These are phyloP conservation scores for Phoxinus dragarum DNA, from an alignment of 2,797 vertebrate genomes.

Conservation along the genomic window DNA sequence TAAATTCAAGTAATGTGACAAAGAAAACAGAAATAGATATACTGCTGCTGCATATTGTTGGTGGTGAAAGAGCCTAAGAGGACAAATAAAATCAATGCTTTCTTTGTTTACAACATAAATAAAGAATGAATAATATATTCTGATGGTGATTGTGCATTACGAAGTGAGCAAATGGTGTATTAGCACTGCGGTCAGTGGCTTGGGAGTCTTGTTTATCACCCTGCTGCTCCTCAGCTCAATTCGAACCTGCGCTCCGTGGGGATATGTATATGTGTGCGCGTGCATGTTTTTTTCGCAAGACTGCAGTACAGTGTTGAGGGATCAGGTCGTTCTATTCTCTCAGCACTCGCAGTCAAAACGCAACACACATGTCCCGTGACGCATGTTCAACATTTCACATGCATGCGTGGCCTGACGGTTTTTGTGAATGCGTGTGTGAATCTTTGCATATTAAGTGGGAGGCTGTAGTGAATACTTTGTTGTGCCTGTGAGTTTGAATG, in stretches of 20 bases:
- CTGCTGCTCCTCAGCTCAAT: slow-evolving; percentile 30
- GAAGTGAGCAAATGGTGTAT: slow-evolving; percentile 38
- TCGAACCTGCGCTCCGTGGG: slow-evolving; percentile 20
- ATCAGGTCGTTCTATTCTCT: slow-evolving; percentile 38
- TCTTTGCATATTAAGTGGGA: slow-evolving; percentile 35
- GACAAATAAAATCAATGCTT: slow-evolving; percentile 37
- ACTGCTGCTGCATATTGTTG: slow-evolving; percentile 32
- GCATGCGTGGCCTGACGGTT: slow-evolving; percentile 12
- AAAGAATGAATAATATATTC: slow-evolving; percentile 32
- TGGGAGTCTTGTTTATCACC: slow-evolving; percentile 46
- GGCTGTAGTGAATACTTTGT: slow-evolving; percentile 32
- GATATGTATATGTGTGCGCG: slow-evolving; percentile 25
- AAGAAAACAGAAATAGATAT: slow-evolving; percentile 48
- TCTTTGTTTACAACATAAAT: slow-evolving; percentile 53
- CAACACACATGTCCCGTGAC: slow-evolving; percentile 45
- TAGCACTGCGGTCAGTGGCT: slow-evolving; percentile 18
- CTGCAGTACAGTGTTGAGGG: slow-evolving; percentile 31
- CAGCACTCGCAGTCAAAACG: slow-evolving; percentile 38
- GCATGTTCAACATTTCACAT: slow-evolving; percentile 46
- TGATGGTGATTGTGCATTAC: slow-evolving; percentile 28
- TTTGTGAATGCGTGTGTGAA: slow-evolving; percentile 23
- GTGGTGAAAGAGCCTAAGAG: not conserved
- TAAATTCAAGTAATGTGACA: slow-evolving; percentile 42
- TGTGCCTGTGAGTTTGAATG: slow-evolving; percentile 35
- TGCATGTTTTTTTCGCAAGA: slow-evolving; percentile 41